A percentile compares a stretch with the other conserved stretches of the same genome.
These are phyloP conservation scores for Taxidea taxus DNA, from an alignment of 2,113 vertebrate genomes.

Conservation along the genomic window DNA sequence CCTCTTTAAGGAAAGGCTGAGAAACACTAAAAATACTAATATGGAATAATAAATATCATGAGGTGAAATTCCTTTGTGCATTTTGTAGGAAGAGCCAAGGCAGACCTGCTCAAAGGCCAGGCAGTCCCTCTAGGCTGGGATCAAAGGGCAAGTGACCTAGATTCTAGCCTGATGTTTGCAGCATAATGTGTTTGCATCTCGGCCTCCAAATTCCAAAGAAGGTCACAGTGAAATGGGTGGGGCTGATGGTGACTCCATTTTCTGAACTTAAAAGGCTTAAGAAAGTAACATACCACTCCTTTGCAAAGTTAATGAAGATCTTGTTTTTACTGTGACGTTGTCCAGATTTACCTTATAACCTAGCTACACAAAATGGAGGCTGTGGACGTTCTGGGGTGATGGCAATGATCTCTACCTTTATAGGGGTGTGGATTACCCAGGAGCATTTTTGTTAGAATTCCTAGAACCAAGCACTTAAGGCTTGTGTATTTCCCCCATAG, in stretches of 20 bases:
- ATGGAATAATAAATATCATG: constrained; percentile 20
- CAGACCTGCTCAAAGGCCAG: background rate
- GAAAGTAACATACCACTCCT: background rate
- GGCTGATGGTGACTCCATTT: background rate
- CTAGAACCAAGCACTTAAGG: background rate
- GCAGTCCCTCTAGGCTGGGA: background rate
- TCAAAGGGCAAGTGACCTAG: constrained; percentile 36
- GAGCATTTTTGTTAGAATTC: background rate
- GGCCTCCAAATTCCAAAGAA: constrained; percentile 53
- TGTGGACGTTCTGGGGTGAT: background rate
- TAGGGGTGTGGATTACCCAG: background rate
- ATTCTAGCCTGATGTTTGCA: background rate
- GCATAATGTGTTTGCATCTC: background rate
- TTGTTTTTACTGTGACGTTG: background rate
- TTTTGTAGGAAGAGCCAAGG: background rate
- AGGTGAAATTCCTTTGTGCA: background rate
- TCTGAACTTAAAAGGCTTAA: background rate
- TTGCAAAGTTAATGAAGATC: background rate
- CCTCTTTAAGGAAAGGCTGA: background rate
- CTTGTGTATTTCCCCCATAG: background rate
- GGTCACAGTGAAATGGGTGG: background rate
- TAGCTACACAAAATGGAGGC: background rate
- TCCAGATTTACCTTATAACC: background rate
- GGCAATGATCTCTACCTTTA: background rate
- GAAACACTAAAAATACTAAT: constrained; percentile 23